phyloP scores from a whole-genome alignment of 2,888 invertebrate genomes.

The Parelbella ahira region DNA sequence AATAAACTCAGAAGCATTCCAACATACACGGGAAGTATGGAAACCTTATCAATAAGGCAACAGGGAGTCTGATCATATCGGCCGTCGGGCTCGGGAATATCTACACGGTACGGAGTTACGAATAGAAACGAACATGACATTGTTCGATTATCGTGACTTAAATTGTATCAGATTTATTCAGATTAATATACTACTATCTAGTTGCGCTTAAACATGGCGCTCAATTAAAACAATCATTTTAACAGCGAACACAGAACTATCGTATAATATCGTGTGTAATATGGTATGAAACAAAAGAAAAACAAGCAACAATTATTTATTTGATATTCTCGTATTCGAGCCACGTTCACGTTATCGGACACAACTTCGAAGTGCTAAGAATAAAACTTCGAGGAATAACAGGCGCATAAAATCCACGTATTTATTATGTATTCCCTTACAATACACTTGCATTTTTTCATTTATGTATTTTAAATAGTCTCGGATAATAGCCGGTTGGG shows the following conservation, averaged over 20 bases:
- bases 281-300: too few relatives aligned
- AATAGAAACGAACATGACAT: slow-evolving; percentile 54
- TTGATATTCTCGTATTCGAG: slow-evolving; percentile 6
- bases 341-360: slow-evolving; percentile 9
- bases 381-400: slow-evolving; percentile 14
- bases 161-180: slow-evolving; percentile 39
- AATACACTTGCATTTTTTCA: slow-evolving; percentile 3
- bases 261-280: too few relatives aligned
- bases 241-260: slow-evolving; percentile 3
- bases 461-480: background rate
- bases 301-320: background rate
- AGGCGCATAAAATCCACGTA: slow-evolving; percentile 14
- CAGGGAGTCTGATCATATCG: slow-evolving; percentile 76
- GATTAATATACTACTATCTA: slow-evolving; percentile 34
- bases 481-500: too few relatives aligned
- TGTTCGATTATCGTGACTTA: slow-evolving; percentile 57
- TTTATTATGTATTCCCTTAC: slow-evolving; percentile 12
- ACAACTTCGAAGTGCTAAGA: slow-evolving; percentile 18
- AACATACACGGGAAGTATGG: slow-evolving; percentile 73
- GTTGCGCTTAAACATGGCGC: slow-evolving; percentile 7
- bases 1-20: slow-evolving; percentile 74
- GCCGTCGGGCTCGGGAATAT: slow-evolving; percentile 50
- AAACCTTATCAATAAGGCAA: slow-evolving; percentile 76
- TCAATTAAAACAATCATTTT: slow-evolving; percentile 12
- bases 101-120: slow-evolving; percentile 53